phyloP scores from a whole-genome alignment of 2,113 vertebrate species.

The Tylochromis polylepis region DNA sequence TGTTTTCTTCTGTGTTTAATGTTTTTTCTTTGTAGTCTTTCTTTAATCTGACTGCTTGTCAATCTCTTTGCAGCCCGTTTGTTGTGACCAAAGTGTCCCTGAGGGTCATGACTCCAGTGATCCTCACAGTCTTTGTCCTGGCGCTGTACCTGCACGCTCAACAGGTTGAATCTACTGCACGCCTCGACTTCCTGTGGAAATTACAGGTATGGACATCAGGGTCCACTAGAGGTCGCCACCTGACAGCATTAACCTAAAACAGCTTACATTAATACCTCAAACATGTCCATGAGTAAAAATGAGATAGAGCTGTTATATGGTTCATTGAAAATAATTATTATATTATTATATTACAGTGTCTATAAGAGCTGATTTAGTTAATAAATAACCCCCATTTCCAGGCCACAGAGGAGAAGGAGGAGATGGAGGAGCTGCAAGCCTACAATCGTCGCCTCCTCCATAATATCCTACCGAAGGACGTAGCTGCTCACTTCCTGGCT shows the following conservation, averaged over 20 bases:
- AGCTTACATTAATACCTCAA: not conserved
- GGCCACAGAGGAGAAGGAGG: conserved; percentile 95
- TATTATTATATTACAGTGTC: not conserved
- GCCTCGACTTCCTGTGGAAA: conserved; percentile 98
- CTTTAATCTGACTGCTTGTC: not conserved
- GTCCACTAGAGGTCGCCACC: conserved; percentile 27
- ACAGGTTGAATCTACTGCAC: conserved; percentile 94
- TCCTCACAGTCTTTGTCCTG: conserved; percentile 90
- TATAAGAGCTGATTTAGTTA: not conserved
- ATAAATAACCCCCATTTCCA: conserved; percentile 35
- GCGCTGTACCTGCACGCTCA: conserved; percentile 94
- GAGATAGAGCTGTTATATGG: not conserved
- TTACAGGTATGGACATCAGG: conserved; percentile 80
- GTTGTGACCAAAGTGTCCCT: conserved; percentile 85
- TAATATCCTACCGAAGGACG: conserved; percentile 94
- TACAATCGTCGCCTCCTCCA: conserved; percentile 93
- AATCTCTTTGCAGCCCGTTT: conserved; percentile 51
- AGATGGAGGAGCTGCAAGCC: conserved; percentile 96
- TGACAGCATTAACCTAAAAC: not conserved
- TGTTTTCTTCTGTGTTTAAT: not conserved
- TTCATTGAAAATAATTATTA: not conserved
- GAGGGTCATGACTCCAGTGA: conserved; percentile 88
- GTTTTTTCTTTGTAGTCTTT: not conserved
- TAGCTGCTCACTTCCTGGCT: conserved; percentile 90
- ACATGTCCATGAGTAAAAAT: not conserved